Evolutionary conservation across 2,888 invertebrate species (phyloP), one percentile per base, ranked within the genome.

Genomic region (Lasioglossum leucozonium): DNA sequence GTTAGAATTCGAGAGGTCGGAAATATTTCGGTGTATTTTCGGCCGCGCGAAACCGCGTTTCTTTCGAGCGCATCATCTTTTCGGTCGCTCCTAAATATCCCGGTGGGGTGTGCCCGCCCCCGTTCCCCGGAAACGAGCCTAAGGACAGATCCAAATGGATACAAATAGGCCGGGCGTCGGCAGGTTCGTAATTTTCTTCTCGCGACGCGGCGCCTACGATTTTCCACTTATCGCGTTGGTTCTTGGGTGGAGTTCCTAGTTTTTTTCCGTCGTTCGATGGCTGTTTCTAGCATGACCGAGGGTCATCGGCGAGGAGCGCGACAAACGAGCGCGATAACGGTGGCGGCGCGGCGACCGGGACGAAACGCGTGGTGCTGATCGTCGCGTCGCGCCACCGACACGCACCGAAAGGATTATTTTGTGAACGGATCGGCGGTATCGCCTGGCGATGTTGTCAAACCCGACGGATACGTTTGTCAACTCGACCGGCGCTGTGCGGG

Each of bases 381-480:
- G 40, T 8, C 22, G 71, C 16, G 16, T n/a, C n/a, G 44, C 3
- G 10, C n/a, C 44, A 4, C 30, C 44, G 72, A 18, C 44, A 16
- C 37, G 5, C 42, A 16, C 51, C 71, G 79, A 87, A 84, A 73
- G 81, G 81, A 81, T 69, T 79, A 75, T 85, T 77, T 82, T 62
- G 80, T 82, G 72, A 89, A 85, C 79, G 79, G 67, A 30, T 22
- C 47, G 8, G 18, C 37, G 65, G 44, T 79, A 58, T 47, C 47
- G 77, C 62, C 62, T 51, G 13, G 55, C 55, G 51, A 37, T 79
- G 85, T 82, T 79, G 79, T 82, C 75, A 73, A 90, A 69, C 71
- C 18, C 13, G 67, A 76, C 44, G 51, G 72, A 65, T 79, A 73
- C 71, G 81, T 86, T 89, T 87, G 84, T 89, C 89, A 87, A 89